These are phyloP conservation scores for Mesorhabditis belari DNA, from an alignment of 2,888 invertebrate genomes.

Conservation along the genomic window DNA sequence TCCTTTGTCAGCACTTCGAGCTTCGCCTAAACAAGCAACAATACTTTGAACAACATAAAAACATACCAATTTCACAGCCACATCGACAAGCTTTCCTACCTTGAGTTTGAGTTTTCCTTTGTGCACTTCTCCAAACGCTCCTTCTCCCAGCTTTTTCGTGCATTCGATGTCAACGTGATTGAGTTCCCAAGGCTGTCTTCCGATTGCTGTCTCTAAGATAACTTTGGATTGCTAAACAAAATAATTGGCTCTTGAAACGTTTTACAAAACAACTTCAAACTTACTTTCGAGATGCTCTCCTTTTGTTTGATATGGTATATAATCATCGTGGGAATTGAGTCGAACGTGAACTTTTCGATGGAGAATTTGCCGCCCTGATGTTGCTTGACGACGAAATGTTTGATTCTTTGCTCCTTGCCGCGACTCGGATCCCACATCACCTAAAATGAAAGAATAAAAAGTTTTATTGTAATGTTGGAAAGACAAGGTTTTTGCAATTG, in stretches of 20 bases:
- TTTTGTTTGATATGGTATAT: conserved; percentile 11
- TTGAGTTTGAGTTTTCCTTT: not conserved
- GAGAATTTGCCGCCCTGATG: conserved; percentile 7
- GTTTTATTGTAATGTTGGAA: no score
- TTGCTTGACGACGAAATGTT: conserved; percentile 26
- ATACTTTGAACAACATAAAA: conserved; percentile 5
- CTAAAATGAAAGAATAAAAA: no score
- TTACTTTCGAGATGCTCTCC: conserved; percentile 7
- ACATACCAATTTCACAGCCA: conserved; percentile 14
- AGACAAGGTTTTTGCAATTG: no score
- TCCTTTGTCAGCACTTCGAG: conserved; percentile 29
- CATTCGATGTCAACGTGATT: conserved; percentile 31
- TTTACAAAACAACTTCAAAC: no score
- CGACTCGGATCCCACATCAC: not conserved
- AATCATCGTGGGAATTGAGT: conserved; percentile 13
- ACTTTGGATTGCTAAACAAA: no score
- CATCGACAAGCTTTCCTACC: conserved; percentile 1
- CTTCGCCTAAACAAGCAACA: conserved; percentile 29
- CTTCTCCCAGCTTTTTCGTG: conserved; percentile 39
- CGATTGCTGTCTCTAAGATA: conserved; percentile 18
- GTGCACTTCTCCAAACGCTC: conserved; percentile 41
- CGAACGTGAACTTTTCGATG: conserved; percentile 16
- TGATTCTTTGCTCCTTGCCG: conserved; percentile 6
- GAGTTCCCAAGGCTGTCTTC: conserved; percentile 33
- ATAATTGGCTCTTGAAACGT: no score